These are phyloP conservation scores for Notarius quadriscutis DNA, from an alignment of 2,113 vertebrate genomes.

Conservation along the genomic window DNA sequence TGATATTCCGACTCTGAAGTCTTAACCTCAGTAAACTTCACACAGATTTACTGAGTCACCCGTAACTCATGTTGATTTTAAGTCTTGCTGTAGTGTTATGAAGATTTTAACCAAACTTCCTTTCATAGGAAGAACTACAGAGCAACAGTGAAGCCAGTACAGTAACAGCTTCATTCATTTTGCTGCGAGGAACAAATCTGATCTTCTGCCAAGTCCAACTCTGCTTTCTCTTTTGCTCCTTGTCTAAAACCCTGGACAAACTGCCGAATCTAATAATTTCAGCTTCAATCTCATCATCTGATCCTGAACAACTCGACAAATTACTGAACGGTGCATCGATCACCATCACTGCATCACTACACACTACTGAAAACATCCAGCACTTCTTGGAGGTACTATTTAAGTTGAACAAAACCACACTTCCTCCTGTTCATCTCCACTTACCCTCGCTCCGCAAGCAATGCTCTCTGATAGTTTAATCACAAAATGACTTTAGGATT, in stretches of 20 bases:
- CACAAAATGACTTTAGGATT: not conserved
- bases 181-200: not conserved
- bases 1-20: not conserved
- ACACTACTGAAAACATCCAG: not conserved
- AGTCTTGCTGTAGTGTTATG: not conserved
- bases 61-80: not conserved
- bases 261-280: not conserved
- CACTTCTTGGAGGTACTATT: not conserved
- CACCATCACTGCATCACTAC: not conserved
- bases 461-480: not conserved
- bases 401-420: not conserved
- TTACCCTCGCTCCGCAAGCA: not conserved
- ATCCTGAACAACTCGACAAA: not conserved
- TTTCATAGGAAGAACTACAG: not conserved
- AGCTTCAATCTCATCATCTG: not conserved
- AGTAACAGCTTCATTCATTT: not conserved
- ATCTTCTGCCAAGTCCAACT: not conserved
- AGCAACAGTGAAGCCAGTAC: not conserved
- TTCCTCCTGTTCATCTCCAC: not conserved
- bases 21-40: not conserved
- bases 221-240: not conserved
- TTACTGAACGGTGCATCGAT: not conserved
- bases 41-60: not conserved
- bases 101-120: not conserved
- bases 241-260: not conserved